Evolutionary conservation across 2,113 vertebrate species (phyloP), one percentile per base, ranked within the genome.

Genomic region (Peromyscus polionotus): DNA sequence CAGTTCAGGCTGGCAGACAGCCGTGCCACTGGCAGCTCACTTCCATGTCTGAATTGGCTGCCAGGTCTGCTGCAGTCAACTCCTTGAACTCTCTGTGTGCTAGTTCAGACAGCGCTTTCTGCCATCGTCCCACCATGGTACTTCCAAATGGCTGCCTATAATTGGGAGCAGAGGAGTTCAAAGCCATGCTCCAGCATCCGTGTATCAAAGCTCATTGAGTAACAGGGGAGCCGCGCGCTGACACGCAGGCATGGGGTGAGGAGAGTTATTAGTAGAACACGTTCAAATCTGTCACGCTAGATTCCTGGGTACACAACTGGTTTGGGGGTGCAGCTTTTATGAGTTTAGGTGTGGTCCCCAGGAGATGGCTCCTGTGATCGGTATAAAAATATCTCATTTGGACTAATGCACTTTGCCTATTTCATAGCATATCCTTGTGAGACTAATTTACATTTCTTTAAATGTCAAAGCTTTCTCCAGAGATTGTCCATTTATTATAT

Each of bases 101-200:
- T 94, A 98, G 98, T 98, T 99, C 98, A 98, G 98, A 98, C 98
- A 97, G 97, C 81, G 65, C 96, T 79, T 96, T 96, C 96, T 90
- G 81, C 98, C 97, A 97, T 96, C 97, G 5, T 91, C 98, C 94
- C 97, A 96, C 97, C 91, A 92, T 84, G 97, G 98, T 97, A 98
- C 98, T 98, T 98, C 98, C 98, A 98, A 98, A 98, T 99, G 98
- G 98, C 98, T 98, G 98, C 90, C 73, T 98, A 96, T 99, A 99
- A 99, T 98, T 99, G 98, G 98, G 98, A 98, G 99, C 98, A 98
- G 97, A 77, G 93, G 97, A 98, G 98, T 99, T 99, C 98, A 99
- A 98, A 99, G 98, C 97, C 97, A 88, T 96, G 98, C 97, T 98
- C 95, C 96, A 96, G 97, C 97, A 98, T 98, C 97, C 98, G 98